These are phyloP conservation scores for Bombylius major DNA, from an alignment of 2,888 invertebrate genomes.

Conservation along the genomic window DNA sequence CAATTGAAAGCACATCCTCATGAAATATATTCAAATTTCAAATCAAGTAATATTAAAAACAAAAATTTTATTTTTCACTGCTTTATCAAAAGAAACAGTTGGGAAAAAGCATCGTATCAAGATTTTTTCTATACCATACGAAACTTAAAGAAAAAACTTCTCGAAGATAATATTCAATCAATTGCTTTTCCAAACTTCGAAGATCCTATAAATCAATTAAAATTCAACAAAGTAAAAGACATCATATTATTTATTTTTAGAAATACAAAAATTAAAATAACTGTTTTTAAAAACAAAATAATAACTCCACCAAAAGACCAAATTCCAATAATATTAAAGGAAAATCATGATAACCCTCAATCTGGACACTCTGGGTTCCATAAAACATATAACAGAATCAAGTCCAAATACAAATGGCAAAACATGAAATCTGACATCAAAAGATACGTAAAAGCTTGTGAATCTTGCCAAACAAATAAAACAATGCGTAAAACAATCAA, in stretches of 20 bases:
- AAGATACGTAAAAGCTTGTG: constrained; percentile 21
- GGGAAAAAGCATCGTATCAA: neutral
- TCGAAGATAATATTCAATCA: neutral
- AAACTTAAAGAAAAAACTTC: neutral
- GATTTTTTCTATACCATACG: neutral
- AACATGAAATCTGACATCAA: constrained; percentile 24
- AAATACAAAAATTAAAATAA: constrained; percentile 3
- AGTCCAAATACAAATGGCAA: constrained; percentile 21
- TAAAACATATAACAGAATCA: constrained; percentile 15
- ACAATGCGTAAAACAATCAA: constrained; percentile 12
- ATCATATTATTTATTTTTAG: neutral
- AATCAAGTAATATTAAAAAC: neutral
- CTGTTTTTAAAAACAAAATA: neutral
- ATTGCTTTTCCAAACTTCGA: neutral
- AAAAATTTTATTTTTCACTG: constrained; percentile 1
- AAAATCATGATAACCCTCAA: constrained; percentile 8
- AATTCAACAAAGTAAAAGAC: constrained; percentile 2
- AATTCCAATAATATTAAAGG: constrained; percentile 7
- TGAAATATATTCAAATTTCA: constrained; percentile 2
- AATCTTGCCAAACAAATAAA: constrained; percentile 23
- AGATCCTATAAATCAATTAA: constrained; percentile 2
- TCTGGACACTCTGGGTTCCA: constrained; percentile 9
- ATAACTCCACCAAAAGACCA: neutral
- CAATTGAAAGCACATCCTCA: neutral
- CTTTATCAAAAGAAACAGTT: constrained; percentile 5